Conservation (phyloP, 2,113 vertebrate species). For the Hippopotamus amphibius region DNA sequence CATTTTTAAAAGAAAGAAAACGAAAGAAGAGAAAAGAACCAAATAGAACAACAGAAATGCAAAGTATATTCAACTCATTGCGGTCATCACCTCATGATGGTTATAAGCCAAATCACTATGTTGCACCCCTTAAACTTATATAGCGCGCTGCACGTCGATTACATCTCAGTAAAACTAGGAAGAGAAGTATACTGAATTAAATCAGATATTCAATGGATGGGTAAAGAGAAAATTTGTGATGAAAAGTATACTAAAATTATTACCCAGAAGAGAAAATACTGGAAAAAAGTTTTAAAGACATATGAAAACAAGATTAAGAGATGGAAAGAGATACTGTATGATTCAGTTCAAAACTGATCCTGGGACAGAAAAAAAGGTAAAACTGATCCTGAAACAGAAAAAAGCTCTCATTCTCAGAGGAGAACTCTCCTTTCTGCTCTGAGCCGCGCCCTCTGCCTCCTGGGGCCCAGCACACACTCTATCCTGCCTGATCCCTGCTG, state of each 20-base stretch:
- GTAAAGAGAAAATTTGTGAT: background rate
- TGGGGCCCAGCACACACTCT: background rate
- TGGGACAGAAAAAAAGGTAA: background rate
- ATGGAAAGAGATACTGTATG: background rate
- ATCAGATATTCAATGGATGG: background rate
- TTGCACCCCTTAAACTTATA: no score
- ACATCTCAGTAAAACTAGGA: background rate
- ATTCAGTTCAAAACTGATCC: background rate
- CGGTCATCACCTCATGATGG: background rate
- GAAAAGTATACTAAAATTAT: background rate
- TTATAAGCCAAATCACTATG: background rate
- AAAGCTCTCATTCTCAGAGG: background rate
- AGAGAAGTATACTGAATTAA: background rate
- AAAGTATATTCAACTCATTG: background rate
- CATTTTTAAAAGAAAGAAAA: no score
- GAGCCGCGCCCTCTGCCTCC: background rate
- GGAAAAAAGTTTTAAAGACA: background rate
- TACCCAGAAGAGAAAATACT: background rate
- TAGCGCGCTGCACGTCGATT: background rate
- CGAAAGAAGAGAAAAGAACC: background rate
- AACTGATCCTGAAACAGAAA: background rate
- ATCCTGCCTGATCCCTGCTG: background rate
- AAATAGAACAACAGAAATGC: background rate
- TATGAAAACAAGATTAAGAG: background rate
- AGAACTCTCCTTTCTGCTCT: background rate